Evolutionary conservation across 2,888 invertebrate genomes (phyloP).

Genomic region (Trachelus iudaicus): DNA sequence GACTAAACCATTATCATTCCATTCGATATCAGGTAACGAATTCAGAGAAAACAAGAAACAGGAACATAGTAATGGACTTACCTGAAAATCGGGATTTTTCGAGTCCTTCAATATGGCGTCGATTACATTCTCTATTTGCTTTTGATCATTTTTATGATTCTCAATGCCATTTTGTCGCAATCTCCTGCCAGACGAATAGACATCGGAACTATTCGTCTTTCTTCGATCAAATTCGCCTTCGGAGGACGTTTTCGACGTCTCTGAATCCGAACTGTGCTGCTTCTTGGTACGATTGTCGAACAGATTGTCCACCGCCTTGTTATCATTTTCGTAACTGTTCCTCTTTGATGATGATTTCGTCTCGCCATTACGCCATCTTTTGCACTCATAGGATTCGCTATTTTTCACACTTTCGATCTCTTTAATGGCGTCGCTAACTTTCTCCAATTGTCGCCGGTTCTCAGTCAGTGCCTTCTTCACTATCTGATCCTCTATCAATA

Average conservation of each 20-base stretch:
- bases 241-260: constrained; percentile 41
- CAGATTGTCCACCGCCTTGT: constrained; percentile 29
- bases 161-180: constrained; percentile 65
- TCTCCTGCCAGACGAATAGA: constrained; percentile 51
- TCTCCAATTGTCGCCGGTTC: constrained; percentile 59
- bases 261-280: constrained; percentile 46
- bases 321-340: constrained; percentile 53
- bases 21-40: not conserved
- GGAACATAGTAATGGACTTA: constrained; percentile 40
- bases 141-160: constrained; percentile 65
- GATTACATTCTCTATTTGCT: constrained; percentile 64
- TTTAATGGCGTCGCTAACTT: constrained; percentile 61
- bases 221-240: constrained; percentile 49
- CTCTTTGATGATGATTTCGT: constrained; percentile 39
- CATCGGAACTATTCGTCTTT: constrained; percentile 40
- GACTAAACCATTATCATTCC: not conserved
- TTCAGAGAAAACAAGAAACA: not conserved
- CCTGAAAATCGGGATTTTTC: constrained; percentile 65
- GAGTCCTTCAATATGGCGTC: constrained; percentile 63
- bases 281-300: constrained; percentile 40
- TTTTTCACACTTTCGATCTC: constrained; percentile 61
- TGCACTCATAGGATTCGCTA: constrained; percentile 46
- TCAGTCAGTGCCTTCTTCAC: constrained; percentile 62
- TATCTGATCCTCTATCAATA: constrained; percentile 61
- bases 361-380: constrained; percentile 45